Base-by-base conservation (phyloP, 2,797 vertebrate genomes). In the Gymnodraco acuticeps region DNA sequence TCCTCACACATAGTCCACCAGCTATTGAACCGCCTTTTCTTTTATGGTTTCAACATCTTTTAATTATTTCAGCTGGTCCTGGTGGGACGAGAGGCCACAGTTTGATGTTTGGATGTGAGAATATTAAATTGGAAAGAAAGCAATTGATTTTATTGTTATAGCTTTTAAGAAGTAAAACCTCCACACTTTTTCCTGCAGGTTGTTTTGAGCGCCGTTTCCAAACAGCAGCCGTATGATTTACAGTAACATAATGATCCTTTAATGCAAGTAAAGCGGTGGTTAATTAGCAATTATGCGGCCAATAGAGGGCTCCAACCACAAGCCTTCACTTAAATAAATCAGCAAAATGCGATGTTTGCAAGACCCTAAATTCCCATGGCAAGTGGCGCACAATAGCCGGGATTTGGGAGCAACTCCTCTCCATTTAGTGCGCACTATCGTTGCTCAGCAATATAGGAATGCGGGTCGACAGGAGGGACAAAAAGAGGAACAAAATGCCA, bases 401-500 rank as follows among this genome's bases (percentile, higher is more conserved):
- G 80, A 81, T 80, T 70, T 45, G 62, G 78, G 93, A 92, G 88
- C 84, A 93, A 94, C 94, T 94, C 94, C 94, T 95, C 92, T 95
- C 90, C 87, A 91, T 94, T 95, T 90, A 92, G 88, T 87, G 86
- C 84, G 87, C 92, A 67, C 89, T 81, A 70, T 90, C 83, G 86
- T 94, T 94, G 87, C 92, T 92, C 90, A 93, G 94, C 88, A 87
- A 93, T 93, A 88, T 91, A 95, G 94, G 96, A 98, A 97, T 96
- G 96, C 94, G 95, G 90, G 88, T 91, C 93, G 95, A 95, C 95
- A 93, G 92, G 83, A 77, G 93, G 92, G 93, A 97, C 96, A 96
- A 96, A 95, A 93, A 90, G 87, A 94, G 84, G 94, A 95, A 97
- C 96, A 97, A 96, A 96, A 96, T 96, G 94, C 89, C 93, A 95